These are phyloP conservation scores for Geophilus truncorum DNA, from an alignment of 2,888 invertebrate genomes.

Conservation along the genomic window DNA sequence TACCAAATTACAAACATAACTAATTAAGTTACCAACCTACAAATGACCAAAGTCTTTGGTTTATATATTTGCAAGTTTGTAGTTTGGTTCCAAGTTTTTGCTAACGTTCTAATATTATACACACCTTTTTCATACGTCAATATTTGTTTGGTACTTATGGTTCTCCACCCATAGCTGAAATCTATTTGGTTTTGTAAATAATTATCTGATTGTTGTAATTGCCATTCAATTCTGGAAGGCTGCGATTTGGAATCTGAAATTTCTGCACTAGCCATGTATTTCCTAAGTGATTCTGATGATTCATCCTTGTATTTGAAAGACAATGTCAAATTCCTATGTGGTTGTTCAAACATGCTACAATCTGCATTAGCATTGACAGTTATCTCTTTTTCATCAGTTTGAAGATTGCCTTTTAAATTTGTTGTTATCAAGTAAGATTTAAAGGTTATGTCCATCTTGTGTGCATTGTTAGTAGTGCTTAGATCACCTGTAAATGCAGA, in stretches of 20 bases:
- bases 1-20: too few relatives aligned
- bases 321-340: background rate
- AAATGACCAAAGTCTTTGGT: too few relatives aligned
- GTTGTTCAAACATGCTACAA: background rate
- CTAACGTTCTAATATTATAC: too few relatives aligned
- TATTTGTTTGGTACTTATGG: background rate
- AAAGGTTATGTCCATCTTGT: background rate
- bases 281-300: background rate
- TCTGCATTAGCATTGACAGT: background rate
- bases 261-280: background rate
- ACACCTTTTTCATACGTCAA: background rate
- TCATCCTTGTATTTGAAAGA: background rate
- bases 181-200: conserved; percentile 43
- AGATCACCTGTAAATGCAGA: background rate
- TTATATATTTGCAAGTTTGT: too few relatives aligned
- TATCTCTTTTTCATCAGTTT: background rate
- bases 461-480: background rate
- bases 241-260: background rate
- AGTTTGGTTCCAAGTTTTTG: too few relatives aligned
- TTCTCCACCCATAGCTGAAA: background rate
- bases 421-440: background rate
- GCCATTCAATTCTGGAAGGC: conserved; percentile 38
- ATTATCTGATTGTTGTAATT: conserved; percentile 41
- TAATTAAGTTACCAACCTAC: too few relatives aligned
- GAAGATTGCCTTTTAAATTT: background rate